Evolutionary conservation across 2,888 invertebrate genomes (phyloP).

Genomic region (Catocala nupta): DNA sequence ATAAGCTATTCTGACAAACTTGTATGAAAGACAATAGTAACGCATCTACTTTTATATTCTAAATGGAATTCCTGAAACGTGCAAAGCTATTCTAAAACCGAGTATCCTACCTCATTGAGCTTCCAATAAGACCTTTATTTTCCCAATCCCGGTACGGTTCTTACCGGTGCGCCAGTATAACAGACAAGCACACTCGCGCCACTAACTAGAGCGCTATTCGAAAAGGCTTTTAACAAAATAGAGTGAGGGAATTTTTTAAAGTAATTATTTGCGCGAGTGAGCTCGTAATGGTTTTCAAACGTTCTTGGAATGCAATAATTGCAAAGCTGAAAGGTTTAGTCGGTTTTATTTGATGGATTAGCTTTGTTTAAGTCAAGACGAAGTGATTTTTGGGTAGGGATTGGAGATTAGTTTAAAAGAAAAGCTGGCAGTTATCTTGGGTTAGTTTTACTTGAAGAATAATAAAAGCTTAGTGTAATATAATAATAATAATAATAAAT

Average conservation of each 20-base stretch:
- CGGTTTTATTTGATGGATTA: constrained; percentile 24
- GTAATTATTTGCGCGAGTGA: constrained; percentile 52
- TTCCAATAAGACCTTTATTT: constrained; percentile 52
- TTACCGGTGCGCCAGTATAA: constrained; percentile 33
- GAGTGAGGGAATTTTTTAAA: constrained; percentile 53
- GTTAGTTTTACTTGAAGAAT: no score
- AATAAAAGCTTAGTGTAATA: no score
- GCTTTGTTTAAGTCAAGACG: constrained; percentile 12
- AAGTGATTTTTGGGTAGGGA: constrained; percentile 5
- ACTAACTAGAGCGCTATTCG: constrained; percentile 52
- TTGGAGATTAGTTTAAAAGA: no score
- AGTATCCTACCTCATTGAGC: constrained; percentile 40
- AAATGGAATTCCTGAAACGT: background rate
- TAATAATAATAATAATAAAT: no score
- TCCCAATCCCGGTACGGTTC: constrained; percentile 46
- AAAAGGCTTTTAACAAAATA: constrained; percentile 65
- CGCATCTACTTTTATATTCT: no score
- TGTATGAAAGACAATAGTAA: no score
- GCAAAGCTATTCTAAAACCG: constrained; percentile 35
- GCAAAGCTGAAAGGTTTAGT: constrained; percentile 28
- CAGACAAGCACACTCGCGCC: constrained; percentile 41
- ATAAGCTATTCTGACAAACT: no score
- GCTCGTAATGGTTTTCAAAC: constrained; percentile 44
- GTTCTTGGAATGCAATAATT: constrained; percentile 37
- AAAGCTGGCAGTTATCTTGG: no score